phyloP scores from a whole-genome alignment of 1,140 invertebrate species.

The Helicoverpa armigera region DNA sequence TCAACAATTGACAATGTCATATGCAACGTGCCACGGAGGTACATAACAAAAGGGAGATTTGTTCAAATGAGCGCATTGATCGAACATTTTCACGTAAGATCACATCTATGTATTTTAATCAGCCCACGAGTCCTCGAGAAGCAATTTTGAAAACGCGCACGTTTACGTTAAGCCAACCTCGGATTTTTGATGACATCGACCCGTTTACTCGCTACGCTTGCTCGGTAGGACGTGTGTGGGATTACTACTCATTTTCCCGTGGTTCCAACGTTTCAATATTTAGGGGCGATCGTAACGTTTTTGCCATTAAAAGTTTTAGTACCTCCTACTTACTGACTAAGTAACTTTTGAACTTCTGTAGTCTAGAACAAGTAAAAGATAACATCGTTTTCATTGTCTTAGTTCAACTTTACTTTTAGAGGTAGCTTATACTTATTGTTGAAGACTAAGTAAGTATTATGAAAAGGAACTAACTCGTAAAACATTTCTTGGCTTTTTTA shows the following conservation, averaged over 20 bases:
- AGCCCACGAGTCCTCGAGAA: slow-evolving; percentile 61
- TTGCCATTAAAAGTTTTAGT: slow-evolving; percentile 11
- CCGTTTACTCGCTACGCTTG: slow-evolving; percentile 48
- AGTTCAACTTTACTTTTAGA: not conserved
- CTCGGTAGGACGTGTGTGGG: slow-evolving; percentile 23
- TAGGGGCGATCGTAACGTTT: not conserved
- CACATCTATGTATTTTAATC: slow-evolving; percentile 71
- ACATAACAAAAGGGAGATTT: slow-evolving; percentile 51
- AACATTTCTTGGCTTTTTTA: no score
- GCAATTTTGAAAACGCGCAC: slow-evolving; percentile 57
- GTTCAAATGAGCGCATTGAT: slow-evolving; percentile 39
- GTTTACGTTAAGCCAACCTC: slow-evolving; percentile 51
- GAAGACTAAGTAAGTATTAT: no score
- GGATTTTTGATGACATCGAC: slow-evolving; percentile 50
- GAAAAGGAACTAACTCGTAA: no score
- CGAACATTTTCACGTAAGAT: slow-evolving; percentile 52
- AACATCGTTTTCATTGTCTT: slow-evolving; percentile 19
- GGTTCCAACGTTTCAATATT: slow-evolving; percentile 41
- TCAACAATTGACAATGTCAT: slow-evolving; percentile 45
- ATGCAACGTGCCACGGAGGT: slow-evolving; percentile 23
- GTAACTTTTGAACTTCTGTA: not conserved
- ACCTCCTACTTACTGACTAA: slow-evolving; percentile 1
- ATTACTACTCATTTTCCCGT: slow-evolving; percentile 37
- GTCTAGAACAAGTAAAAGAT: slow-evolving; percentile 1
- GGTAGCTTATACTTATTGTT: no score